phyloP scores from a whole-genome alignment of 2,888 invertebrate species.

The Drosophila neonasuta region DNA sequence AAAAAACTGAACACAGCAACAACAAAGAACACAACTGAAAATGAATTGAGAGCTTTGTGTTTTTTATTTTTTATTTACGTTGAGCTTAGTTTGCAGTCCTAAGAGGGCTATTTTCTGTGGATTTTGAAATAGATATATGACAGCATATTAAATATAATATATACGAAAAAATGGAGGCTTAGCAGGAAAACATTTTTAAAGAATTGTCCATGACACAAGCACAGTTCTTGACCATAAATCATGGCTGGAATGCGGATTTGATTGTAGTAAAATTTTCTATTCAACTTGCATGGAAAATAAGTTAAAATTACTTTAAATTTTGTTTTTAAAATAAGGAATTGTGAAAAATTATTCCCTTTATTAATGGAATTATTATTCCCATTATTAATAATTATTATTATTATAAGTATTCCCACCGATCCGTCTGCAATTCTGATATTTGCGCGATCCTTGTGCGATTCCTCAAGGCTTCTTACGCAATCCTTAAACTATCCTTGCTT shows the following conservation, averaged over 20 bases:
- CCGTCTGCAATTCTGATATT: too few species aligned
- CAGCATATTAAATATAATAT: slow-evolving; percentile 25
- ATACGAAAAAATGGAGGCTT: background rate
- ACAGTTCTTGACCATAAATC: slow-evolving; percentile 4
- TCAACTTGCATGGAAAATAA: background rate
- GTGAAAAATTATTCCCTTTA: too few species aligned
- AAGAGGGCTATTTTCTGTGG: slow-evolving; percentile 24
- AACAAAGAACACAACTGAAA: slow-evolving; percentile 7
- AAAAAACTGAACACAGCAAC: background rate
- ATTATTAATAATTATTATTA: too few species aligned
- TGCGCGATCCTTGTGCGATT: too few species aligned
- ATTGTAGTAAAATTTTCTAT: background rate
- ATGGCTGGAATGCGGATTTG: background rate
- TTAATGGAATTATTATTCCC: too few species aligned
- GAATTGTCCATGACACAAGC: background rate
- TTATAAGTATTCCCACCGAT: too few species aligned
- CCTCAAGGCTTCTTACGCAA: too few species aligned
- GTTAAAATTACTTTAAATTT: too few species aligned
- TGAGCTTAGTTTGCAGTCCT: slow-evolving; percentile 15
- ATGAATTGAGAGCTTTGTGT: slow-evolving; percentile 18
- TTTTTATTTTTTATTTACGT: background rate
- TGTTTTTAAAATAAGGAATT: too few species aligned
- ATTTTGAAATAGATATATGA: slow-evolving; percentile 19
- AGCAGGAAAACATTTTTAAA: background rate
- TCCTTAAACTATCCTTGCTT: too few species aligned